A percentile compares a stretch with the other conserved stretches of the same genome.
phyloP scores from a whole-genome alignment of 1,140 invertebrate species.

The Rhynchophorus ferrugineus region DNA sequence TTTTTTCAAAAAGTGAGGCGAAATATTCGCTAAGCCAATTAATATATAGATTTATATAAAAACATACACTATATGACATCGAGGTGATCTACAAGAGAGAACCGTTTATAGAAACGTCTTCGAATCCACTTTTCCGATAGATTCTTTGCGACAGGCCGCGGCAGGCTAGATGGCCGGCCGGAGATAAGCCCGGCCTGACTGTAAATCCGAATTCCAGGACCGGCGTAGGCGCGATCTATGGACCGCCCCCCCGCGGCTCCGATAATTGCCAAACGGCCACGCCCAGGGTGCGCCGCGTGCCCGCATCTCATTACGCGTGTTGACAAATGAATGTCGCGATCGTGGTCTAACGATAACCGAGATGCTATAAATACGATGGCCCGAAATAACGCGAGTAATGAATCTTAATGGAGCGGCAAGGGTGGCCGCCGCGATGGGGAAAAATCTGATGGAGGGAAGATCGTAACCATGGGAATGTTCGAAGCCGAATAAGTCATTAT shows the following conservation, averaged over 20 bases:
- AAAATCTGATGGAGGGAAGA: not conserved
- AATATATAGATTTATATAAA: too few relatives aligned
- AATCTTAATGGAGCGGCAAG: conserved; percentile 19
- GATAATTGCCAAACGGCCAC: conserved; percentile 39
- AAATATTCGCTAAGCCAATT: too few relatives aligned
- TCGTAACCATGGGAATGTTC: too few relatives aligned
- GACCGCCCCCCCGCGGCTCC: conserved; percentile 30
- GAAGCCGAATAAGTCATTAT: not conserved
- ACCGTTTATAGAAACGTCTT: too few relatives aligned
- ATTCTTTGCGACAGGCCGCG: too few relatives aligned
- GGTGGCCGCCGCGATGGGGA: not conserved
- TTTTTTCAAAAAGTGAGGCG: too few relatives aligned
- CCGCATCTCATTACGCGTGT: conserved; percentile 42
- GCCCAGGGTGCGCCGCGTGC: conserved; percentile 39
- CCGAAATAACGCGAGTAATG: conserved; percentile 21
- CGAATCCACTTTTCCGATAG: too few relatives aligned
- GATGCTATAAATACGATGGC: conserved; percentile 23
- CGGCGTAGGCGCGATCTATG: conserved; percentile 21
- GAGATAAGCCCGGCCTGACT: too few relatives aligned
- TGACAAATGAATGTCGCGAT: conserved; percentile 39
- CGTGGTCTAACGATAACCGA: too few relatives aligned
- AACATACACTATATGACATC: too few relatives aligned
- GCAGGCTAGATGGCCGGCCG: too few relatives aligned
- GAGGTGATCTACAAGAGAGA: too few relatives aligned
- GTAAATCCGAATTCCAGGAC: not conserved